Conservation (phyloP, 2,113 vertebrate genomes). For the Cyprinus carpio region DNA sequence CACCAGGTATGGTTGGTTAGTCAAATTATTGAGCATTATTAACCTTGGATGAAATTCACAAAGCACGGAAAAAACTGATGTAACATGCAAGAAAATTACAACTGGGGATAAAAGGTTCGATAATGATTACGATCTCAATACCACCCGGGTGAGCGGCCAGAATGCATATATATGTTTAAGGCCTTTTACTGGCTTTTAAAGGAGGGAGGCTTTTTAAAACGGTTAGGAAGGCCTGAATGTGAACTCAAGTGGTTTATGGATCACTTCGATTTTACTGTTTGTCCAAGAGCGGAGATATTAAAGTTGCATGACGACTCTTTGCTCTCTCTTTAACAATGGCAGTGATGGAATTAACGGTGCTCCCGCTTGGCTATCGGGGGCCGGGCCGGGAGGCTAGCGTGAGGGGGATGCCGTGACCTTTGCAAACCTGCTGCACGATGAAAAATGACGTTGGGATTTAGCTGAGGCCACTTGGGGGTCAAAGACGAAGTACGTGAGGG, state of each 20-base stretch:
- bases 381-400: slow-evolving; percentile 51
- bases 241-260: slow-evolving; percentile 75
- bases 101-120: slow-evolving; percentile 82
- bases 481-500: slow-evolving; percentile 47
- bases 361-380: background rate
- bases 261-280: slow-evolving; percentile 69
- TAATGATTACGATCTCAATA: slow-evolving; percentile 85
- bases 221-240: slow-evolving; percentile 51
- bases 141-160: slow-evolving; percentile 61
- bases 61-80: slow-evolving; percentile 83
- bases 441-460: slow-evolving; percentile 74
- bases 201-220: slow-evolving; percentile 62
- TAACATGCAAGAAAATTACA: slow-evolving; percentile 83
- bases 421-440: slow-evolving; percentile 64
- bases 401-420: slow-evolving; percentile 59
- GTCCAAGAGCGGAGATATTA: slow-evolving; percentile 65
- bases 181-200: slow-evolving; percentile 67
- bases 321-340: slow-evolving; percentile 56
- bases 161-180: slow-evolving; percentile 70
- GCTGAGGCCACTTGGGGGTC: slow-evolving; percentile 52
- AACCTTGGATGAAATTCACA: slow-evolving; percentile 85
- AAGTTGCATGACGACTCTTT: slow-evolving; percentile 60
- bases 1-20: slow-evolving; percentile 89
- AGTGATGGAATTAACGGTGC: slow-evolving; percentile 62
- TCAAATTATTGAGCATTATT: slow-evolving; percentile 95